Evolutionary conservation across 2,113 vertebrate species (phyloP), one percentile per base, ranked within the genome.

Genomic region (Anarrhichthys ocellatus): DNA sequence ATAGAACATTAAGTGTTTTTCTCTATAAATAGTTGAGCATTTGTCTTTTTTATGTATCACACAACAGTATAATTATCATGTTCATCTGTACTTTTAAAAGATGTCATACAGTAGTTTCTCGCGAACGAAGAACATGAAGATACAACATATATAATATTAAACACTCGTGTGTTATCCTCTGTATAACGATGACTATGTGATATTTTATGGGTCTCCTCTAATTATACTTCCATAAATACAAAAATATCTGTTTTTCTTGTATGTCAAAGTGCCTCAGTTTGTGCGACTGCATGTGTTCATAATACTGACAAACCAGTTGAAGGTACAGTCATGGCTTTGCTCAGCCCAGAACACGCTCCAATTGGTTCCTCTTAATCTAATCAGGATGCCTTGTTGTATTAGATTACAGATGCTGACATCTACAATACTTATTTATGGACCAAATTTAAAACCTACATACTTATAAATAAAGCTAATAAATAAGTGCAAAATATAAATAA

Each of bases 351-450:
- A 69, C 73, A 40, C 20, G 2, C 27, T 59, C 80, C 73, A 56
- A 18, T 58, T 42, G 54, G 6, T 76, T 74, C 40, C 67, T 65
- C 22, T 32, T 63, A 73, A 82, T 86, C 64, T 75, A 83, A 86
- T 87, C 48, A 76, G 65, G 77, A 81, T 78, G 82, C 13, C 17
- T 76, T 62, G 32, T 65, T 63, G 81, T 34, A 84, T 75, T 74
- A 52, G 65, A 87, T 87, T 78, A 85, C 64, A 50, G n/a, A 80
- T 5, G 11, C 15, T 58, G 42, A 71, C 54, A 72, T 66, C 40
- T 18, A 13, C 17, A 69, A 62, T 15, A 42, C 40, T 66, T n/a
- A 70, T 54, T 11, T 78, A 32, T 58, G 27, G 63, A 40, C 4
- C 40, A 52, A 20, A 42, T 46, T 32, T 64, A 34, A 46, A 59